A percentile compares a stretch with the other conserved stretches of the same genome.
phyloP scores from a whole-genome alignment of 2,113 vertebrate genomes.

The Chaetodon trifascialis region DNA sequence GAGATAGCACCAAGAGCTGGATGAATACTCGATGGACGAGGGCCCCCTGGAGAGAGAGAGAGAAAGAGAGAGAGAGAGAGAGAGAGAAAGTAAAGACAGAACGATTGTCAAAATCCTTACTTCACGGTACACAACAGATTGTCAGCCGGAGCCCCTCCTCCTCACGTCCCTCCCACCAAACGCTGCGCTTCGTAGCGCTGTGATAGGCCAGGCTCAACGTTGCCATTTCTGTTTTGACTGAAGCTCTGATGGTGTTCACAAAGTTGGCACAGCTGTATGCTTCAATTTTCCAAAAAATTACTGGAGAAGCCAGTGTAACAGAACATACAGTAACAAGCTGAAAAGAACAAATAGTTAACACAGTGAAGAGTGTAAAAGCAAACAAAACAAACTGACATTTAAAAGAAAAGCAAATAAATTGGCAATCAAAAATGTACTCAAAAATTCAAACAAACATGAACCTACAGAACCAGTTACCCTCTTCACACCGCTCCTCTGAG shows the following conservation, averaged over 20 bases:
- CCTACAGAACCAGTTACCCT: background rate
- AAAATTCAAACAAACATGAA: background rate
- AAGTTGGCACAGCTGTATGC: background rate
- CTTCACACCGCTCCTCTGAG: background rate
- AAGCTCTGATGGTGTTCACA: background rate
- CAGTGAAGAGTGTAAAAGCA: background rate
- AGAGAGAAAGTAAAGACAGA: background rate
- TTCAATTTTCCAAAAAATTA: background rate
- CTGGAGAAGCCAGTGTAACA: background rate
- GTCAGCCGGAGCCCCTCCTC: slow-evolving; percentile 59
- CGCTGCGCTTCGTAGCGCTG: background rate
- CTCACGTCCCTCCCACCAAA: background rate
- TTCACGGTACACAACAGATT: slow-evolving; percentile 73
- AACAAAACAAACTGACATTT: background rate
- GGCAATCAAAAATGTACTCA: background rate
- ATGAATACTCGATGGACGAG: slow-evolving; percentile 26
- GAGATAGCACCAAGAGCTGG: slow-evolving; percentile 69
- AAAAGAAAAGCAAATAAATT: background rate
- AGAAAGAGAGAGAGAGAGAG: slow-evolving; percentile 3
- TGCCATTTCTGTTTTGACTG: background rate
- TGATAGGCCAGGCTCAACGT: background rate
- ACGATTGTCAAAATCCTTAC: slow-evolving; percentile 45
- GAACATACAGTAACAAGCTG: background rate
- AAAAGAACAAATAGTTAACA: background rate
- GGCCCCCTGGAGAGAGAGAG: slow-evolving; percentile 5